These are phyloP conservation scores for Agrotis clavis DNA, from an alignment of 2,888 invertebrate species.

Conservation along the genomic window DNA sequence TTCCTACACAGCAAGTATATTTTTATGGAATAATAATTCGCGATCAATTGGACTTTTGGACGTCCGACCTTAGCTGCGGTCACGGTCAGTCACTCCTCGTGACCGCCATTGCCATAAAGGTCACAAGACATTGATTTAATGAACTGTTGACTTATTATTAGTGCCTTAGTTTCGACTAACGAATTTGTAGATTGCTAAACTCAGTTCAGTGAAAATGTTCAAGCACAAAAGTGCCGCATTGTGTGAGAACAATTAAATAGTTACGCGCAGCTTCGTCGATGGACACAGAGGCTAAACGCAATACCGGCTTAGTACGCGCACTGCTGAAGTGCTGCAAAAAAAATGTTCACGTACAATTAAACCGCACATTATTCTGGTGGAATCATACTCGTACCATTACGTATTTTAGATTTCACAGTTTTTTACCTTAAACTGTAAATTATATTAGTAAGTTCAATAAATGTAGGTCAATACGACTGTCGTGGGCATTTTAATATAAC, in stretches of 20 bases:
- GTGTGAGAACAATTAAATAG: no score
- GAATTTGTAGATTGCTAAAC: no score
- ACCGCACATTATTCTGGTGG: no score
- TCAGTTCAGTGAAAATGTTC: no score
- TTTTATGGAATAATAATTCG: neutral
- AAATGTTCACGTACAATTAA: no score
- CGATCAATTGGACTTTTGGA: slow-evolving; percentile 25
- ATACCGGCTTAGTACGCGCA: no score
- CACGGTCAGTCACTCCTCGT: slow-evolving; percentile 17
- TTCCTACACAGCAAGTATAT: neutral
- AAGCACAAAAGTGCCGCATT: no score
- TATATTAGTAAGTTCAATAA: neutral
- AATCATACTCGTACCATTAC: no score
- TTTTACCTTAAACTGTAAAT: neutral
- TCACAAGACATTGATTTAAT: slow-evolving; percentile 26
- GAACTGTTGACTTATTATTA: slow-evolving; percentile 4
- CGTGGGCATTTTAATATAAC: neutral
- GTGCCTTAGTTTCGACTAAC: no score
- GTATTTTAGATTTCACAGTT: neutral
- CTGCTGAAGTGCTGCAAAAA: no score
- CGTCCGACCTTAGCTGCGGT: slow-evolving; percentile 14
- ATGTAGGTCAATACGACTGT: slow-evolving; percentile 6
- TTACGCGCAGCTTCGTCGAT: no score
- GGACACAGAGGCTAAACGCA: no score
- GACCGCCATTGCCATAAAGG: slow-evolving; percentile 15